Evolutionary conservation across 1,140 invertebrate species (phyloP), one percentile per base, ranked within the genome.

Genomic region (Lasaia peninsularis): DNA sequence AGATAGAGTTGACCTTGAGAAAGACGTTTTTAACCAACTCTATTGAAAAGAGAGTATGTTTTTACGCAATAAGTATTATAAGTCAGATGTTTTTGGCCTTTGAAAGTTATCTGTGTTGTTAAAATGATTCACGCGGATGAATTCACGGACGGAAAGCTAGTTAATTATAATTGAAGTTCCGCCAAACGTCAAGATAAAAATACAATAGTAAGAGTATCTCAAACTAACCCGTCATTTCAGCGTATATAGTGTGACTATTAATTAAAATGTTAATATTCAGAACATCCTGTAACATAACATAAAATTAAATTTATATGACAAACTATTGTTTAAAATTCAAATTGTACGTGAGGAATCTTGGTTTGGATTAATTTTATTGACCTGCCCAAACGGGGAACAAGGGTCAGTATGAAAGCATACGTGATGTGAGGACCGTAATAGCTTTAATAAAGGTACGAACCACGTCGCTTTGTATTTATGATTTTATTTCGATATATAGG

Each of bases 271-370:
- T 18, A 20, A 35, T 34, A 35, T n/a, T 52, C 31, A 28, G 18
- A 72, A 58, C 75, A 75, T 34, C 70, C 70, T 62, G 55, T 62
- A 62, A 37, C 52, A 40, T 58, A 21, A 68, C 62, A 77, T 80
- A 74, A 82, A 85, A 88, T 81, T 83, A 80, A 85, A 83, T 88
- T 83, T 80, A 81, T 82, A 80, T 84, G 82, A 86, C 85, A 85
- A 88, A 88, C 84, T 86, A 86, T 85, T 82, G 80, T 80, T 85
- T 83, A 85, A 84, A 83, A 86, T 88, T 86, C 78, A 84, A 79
- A 88, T 84, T 75, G 80, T 80, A 80, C 81, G 79, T 78, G 79
- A 73, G 72, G 83, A 87, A 88, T 86, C 80, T 84, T 86, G 74
- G 71, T 67, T 63, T 52, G 66, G 71, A 76, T 72, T 83, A 88